Evolutionary conservation across 2,888 invertebrate species (phyloP), one percentile per base, ranked within the genome.

Genomic region (Ceraclea dissimilis): DNA sequence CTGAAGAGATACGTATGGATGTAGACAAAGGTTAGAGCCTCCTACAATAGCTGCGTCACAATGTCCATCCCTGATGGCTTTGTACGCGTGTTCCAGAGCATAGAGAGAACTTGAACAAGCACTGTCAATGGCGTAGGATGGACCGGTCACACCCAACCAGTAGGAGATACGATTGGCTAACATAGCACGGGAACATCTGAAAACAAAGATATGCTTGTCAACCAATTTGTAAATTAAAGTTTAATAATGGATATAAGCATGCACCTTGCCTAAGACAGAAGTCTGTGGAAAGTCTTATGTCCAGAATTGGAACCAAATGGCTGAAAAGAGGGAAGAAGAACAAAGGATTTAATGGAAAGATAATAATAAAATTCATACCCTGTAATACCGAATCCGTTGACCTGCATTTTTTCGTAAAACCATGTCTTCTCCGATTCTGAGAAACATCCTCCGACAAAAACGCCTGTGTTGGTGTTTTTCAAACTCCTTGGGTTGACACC

Each of bases 41-140:
- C 89, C 93, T 2, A 97, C 92, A 53, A 97, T 83, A 0, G 95
- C 96, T 0, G 86, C 80, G 60, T 97, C 94, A 66, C 93, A 93
- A 60, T 86, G 82, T 0, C 92, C 93, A 63, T 82, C 82, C 33
- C 88, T 76, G 48, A 94, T 83, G 0, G 89, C 82, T 49, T 80
- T 79, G 69, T 86, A 89, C 13, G 89, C 91, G 62, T 87, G 86
- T 65, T 95, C 92, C 55, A 96, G 63, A 0, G 94, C 95, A 64
- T 90, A 84, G 63, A 94, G 79, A 8, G 93, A 90, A 54, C 95
- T 95, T n/a, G 93, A 93, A 70, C 96, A 97, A 0, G 96, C 96
- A 0, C 95, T 93, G 72, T 97, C 96, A 10, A 93, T 79, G 1
- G 88, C 80, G 73, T 86, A 90, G 4, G 93, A 93, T 0, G 95